Percentiles rank a stretch among this genome's conserved stretches.
Evolutionary conservation across 2,113 vertebrate species (phyloP).

Genomic region (Anas platyrhynchos): DNA sequence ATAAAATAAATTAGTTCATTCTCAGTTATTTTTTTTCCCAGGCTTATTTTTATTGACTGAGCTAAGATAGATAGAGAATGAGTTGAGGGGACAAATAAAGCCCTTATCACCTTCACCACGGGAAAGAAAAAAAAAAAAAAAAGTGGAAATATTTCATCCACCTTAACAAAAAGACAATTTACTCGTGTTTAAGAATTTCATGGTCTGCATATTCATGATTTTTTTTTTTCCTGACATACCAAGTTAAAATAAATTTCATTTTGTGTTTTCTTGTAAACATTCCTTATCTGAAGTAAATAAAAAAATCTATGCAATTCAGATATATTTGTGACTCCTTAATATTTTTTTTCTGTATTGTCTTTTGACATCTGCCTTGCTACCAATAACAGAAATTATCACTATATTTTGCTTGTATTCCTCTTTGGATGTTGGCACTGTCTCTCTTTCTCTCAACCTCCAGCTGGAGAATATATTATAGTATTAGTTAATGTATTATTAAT

Average conservation of each 20-base stretch:
- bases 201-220: background rate
- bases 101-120: background rate
- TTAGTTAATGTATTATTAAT: background rate
- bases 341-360: background rate
- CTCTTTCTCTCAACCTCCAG: constrained; percentile 27
- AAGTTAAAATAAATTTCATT: background rate
- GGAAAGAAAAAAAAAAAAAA: background rate
- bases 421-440: background rate
- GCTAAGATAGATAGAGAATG: background rate
- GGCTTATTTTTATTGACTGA: background rate
- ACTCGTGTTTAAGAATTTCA: background rate
- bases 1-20: background rate
- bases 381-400: constrained; percentile 27
- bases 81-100: background rate
- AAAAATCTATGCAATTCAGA: background rate
- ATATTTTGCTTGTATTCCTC: constrained; percentile 16
- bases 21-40: background rate
- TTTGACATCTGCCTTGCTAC: background rate
- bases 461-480: constrained; percentile 29
- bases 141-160: background rate
- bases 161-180: background rate
- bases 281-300: background rate
- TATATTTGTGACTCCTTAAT: too few species aligned
- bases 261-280: background rate
- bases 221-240: background rate